These are phyloP conservation scores for Morpho helenor DNA, from an alignment of 2,888 invertebrate genomes.

Conservation along the genomic window DNA sequence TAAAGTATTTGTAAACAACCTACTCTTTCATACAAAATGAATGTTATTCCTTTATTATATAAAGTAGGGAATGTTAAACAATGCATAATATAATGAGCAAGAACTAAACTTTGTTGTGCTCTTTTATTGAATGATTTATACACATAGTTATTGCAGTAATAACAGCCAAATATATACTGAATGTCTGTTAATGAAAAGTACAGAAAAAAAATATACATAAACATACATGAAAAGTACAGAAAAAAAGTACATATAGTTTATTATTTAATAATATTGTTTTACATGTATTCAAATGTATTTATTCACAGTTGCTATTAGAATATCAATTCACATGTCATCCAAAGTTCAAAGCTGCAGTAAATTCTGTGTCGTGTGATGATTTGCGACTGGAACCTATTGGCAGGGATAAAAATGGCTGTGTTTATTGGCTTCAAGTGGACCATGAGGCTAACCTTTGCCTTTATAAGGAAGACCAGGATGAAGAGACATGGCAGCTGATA, in stretches of 20 bases:
- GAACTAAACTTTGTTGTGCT: too few species aligned
- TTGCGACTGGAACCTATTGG: constrained; percentile 94
- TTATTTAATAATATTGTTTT: neutral
- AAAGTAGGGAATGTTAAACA: too few species aligned
- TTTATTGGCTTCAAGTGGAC: constrained; percentile 97
- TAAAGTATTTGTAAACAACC: too few species aligned
- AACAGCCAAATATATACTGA: too few species aligned
- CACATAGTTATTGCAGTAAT: too few species aligned
- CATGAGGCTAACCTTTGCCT: constrained; percentile 93
- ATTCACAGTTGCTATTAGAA: constrained; percentile 88
- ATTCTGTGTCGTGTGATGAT: constrained; percentile 87
- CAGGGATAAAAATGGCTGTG: constrained; percentile 92
- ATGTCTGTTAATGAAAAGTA: too few species aligned
- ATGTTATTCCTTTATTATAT: too few species aligned
- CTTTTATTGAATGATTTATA: too few species aligned
- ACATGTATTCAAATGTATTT: neutral
- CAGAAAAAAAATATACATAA: too few species aligned
- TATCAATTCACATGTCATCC: constrained; percentile 96
- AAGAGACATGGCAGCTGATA: constrained; percentile 96
- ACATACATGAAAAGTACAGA: too few species aligned
- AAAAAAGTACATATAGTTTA: neutral
- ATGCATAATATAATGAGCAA: too few species aligned
- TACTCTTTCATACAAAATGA: too few species aligned
- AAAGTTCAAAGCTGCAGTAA: constrained; percentile 94
- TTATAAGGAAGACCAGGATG: constrained; percentile 97